A percentile compares a stretch with the other conserved stretches of the same genome.
phyloP scores from a whole-genome alignment of 2,113 vertebrate genomes.

The Polypterus senegalus region DNA sequence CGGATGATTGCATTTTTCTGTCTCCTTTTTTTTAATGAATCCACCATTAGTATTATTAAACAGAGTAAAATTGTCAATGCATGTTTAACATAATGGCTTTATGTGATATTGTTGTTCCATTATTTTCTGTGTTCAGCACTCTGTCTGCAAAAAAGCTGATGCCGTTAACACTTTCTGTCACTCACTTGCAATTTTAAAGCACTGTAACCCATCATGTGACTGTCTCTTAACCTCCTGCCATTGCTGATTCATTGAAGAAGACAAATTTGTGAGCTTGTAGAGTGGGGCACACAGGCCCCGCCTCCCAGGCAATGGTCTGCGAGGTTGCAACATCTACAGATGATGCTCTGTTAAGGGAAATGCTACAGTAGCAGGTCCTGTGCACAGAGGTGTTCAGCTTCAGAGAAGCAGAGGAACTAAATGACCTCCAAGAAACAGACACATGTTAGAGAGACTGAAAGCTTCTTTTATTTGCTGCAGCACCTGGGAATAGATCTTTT shows the following conservation, averaged over 20 bases:
- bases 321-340: conserved; percentile 60
- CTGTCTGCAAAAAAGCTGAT: background rate
- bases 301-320: conserved; percentile 58
- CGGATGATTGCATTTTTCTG: conserved; percentile 10
- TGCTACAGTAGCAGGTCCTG: conserved; percentile 25
- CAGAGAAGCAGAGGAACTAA: conserved; percentile 40
- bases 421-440: conserved; percentile 29
- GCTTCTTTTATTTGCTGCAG: conserved; percentile 12
- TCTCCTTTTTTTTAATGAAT: too few relatives aligned
- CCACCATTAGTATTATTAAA: too few relatives aligned
- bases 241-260: conserved; percentile 57
- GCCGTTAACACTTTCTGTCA: conserved; percentile 14
- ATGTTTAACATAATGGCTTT: too few relatives aligned
- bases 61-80: too few relatives aligned
- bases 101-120: background rate
- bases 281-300: conserved; percentile 48
- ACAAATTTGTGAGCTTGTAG: conserved; percentile 34
- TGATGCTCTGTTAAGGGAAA: conserved; percentile 48
- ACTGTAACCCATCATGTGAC: conserved; percentile 22
- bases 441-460: conserved; percentile 13
- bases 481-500: conserved; percentile 26
- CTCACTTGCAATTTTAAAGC: conserved; percentile 18
- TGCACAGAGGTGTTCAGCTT: conserved; percentile 26
- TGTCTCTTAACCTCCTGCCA: conserved; percentile 33
- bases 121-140: background rate